Conservation (phyloP, 2,888 invertebrate genomes). For the Athripsodes cinereus region DNA sequence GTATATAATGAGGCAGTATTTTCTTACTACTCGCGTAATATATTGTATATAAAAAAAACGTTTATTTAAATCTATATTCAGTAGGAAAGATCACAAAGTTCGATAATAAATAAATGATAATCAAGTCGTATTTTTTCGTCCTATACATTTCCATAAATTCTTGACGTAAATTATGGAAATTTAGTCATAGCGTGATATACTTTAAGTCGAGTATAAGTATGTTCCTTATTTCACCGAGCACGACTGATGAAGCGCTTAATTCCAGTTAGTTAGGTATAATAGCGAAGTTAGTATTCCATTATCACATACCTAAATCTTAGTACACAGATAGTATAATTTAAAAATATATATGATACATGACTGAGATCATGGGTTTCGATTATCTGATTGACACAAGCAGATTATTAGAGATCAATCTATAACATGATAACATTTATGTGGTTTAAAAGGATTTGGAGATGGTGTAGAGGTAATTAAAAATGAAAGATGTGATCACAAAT, state of each 20-base stretch:
- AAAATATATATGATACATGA: background rate
- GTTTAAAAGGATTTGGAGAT: too few relatives aligned
- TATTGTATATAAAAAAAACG: too few relatives aligned
- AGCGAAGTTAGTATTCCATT: background rate
- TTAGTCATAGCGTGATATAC: constrained; percentile 6
- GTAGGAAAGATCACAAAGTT: too few relatives aligned
- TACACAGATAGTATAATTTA: background rate
- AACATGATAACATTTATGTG: too few relatives aligned
- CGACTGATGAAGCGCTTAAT: background rate
- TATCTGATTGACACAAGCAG: too few relatives aligned
- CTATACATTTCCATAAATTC: constrained; percentile 6
- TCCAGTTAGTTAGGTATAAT: background rate
- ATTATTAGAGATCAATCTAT: too few relatives aligned
- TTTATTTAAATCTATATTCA: too few relatives aligned
- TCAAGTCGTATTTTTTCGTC: background rate
- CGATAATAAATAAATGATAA: too few relatives aligned
- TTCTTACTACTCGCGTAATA: too few relatives aligned
- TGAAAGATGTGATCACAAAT: too few relatives aligned
- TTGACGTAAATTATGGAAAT: constrained; percentile 3
- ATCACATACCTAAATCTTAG: background rate
- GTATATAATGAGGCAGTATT: too few relatives aligned
- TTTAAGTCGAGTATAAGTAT: background rate
- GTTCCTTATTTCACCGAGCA: background rate
- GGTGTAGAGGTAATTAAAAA: too few relatives aligned
- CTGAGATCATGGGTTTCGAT: background rate